phyloP scores from a whole-genome alignment of 2,113 vertebrate species.

The Mobula hypostoma region DNA sequence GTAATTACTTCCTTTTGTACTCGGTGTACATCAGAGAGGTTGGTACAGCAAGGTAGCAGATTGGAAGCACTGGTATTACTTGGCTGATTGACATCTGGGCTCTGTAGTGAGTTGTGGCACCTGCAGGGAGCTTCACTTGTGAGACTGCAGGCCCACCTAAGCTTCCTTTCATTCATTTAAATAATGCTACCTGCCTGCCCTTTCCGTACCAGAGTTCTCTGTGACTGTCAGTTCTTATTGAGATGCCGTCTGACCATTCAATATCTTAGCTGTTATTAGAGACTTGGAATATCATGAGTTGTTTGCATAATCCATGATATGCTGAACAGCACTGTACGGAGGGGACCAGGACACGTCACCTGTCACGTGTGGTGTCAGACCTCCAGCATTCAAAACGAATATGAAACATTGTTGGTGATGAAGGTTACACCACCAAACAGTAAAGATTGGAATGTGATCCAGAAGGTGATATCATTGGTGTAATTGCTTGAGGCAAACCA shows the following conservation, averaged over 20 bases:
- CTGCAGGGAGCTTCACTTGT: background rate
- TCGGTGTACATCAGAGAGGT: background rate
- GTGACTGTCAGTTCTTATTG: background rate
- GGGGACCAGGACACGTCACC: no score
- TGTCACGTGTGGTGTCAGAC: background rate
- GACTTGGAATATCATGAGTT: background rate
- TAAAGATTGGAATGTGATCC: background rate
- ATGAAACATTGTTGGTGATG: background rate
- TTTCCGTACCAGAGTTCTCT: background rate
- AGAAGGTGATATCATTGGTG: background rate
- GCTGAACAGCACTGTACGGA: background rate
- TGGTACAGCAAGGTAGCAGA: background rate
- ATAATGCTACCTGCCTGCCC: background rate
- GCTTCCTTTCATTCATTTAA: background rate
- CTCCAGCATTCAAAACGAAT: background rate
- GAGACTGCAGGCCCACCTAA: background rate
- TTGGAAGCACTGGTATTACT: background rate
- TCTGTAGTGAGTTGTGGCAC: background rate
- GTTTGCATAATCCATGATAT: background rate
- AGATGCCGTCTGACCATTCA: background rate
- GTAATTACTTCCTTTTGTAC: background rate
- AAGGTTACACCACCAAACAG: background rate
- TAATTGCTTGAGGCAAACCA: background rate
- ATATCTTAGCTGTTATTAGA: background rate
- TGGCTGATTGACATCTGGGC: background rate